Evolutionary conservation across 2,113 vertebrate genomes (phyloP).

Genomic region (Nothocercus nigrocapillus): DNA sequence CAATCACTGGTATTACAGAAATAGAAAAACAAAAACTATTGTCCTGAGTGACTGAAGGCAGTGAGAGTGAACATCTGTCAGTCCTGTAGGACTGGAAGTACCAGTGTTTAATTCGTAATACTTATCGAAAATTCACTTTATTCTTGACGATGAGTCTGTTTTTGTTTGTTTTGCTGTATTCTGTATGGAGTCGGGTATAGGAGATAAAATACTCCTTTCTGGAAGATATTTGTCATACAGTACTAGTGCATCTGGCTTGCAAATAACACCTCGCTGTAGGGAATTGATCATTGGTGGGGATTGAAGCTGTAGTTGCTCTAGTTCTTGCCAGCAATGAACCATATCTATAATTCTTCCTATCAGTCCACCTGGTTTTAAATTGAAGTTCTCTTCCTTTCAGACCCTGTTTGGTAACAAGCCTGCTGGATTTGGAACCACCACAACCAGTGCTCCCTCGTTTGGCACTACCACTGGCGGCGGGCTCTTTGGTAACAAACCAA

Average conservation of each 20-base stretch:
- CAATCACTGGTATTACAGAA: not conserved
- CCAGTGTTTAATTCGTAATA: rapidly evolving
- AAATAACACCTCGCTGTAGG: rapidly evolving
- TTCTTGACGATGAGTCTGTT: rapidly evolving
- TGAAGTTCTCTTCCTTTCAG: constrained; percentile 66
- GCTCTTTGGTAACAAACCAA: constrained; percentile 89
- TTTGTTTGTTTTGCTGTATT: not conserved
- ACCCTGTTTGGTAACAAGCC: constrained; percentile 94
- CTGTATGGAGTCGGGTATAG: not conserved
- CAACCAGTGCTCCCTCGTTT: constrained; percentile 92
- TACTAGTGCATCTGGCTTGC: not conserved
- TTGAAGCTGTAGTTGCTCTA: not conserved
- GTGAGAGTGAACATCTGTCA: rapidly evolving
- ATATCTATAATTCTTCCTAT: rapidly evolving
- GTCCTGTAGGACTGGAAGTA: rapidly evolving
- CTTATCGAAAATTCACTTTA: not conserved
- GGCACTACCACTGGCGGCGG: constrained; percentile 86
- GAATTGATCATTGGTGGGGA: not conserved
- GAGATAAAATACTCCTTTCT: not conserved
- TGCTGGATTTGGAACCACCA: constrained; percentile 90
- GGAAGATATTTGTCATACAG: not conserved
- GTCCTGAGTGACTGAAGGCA: not conserved
- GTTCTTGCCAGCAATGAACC: not conserved
- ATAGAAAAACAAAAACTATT: not conserved
- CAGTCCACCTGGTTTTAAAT: not conserved